phyloP scores from a whole-genome alignment of 2,888 invertebrate species.

The Dryocosmus kuriphilus region DNA sequence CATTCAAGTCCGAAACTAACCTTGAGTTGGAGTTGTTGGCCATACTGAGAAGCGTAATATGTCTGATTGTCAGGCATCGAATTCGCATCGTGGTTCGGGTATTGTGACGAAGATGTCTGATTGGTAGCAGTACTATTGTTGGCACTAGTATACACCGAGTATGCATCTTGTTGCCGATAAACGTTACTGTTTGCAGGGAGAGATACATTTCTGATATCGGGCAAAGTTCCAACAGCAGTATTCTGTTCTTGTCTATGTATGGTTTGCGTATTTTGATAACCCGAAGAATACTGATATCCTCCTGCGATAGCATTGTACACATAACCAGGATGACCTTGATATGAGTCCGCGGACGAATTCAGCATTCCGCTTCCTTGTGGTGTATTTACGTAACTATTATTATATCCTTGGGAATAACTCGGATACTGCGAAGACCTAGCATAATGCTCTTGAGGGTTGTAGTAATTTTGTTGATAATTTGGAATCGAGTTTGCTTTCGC shows the following conservation, averaged over 20 bases:
- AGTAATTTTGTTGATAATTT: slow-evolving; percentile 61
- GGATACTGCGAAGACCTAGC: slow-evolving; percentile 59
- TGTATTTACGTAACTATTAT: slow-evolving; percentile 57
- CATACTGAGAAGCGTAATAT: slow-evolving; percentile 66
- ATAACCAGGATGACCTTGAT: slow-evolving; percentile 82
- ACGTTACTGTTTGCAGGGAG: slow-evolving; percentile 26
- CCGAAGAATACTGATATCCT: slow-evolving; percentile 82
- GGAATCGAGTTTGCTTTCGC: slow-evolving; percentile 63
- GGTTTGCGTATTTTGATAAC: slow-evolving; percentile 79
- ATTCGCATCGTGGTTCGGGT: slow-evolving; percentile 60
- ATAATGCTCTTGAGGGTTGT: slow-evolving; percentile 60
- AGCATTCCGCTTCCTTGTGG: slow-evolving; percentile 38
- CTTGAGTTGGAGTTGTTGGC: slow-evolving; percentile 64
- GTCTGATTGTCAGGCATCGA: slow-evolving; percentile 53
- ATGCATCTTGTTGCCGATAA: slow-evolving; percentile 57
- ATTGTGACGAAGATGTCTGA: slow-evolving; percentile 70
- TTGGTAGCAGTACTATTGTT: slow-evolving; percentile 65
- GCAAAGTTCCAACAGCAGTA: neutral
- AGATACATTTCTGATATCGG: neutral
- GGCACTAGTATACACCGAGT: slow-evolving; percentile 70
- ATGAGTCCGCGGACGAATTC: slow-evolving; percentile 61
- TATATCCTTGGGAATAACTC: slow-evolving; percentile 60
- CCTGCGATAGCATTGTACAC: slow-evolving; percentile 80
- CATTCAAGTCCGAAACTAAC: slow-evolving; percentile 48
- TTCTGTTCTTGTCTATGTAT: slow-evolving; percentile 52